Base-by-base conservation (phyloP, 2,888 invertebrate genomes). In the Graphium colonna region DNA sequence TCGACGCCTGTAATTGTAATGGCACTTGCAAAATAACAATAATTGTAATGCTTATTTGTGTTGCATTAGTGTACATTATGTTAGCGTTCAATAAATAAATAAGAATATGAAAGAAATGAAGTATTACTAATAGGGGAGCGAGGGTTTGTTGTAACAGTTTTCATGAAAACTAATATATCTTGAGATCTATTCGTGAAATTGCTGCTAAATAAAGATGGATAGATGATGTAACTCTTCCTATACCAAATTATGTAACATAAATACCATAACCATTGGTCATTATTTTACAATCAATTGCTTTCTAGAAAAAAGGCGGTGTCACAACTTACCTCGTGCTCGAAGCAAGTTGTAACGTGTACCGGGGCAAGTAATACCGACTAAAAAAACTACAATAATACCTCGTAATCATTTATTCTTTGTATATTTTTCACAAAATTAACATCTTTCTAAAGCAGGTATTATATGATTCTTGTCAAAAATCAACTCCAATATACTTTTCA, bases 271-370 rank as follows among this genome's bases (percentile, higher is more conserved):
- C 50, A 43, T 56, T 52, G 47, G 52, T 55, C 43, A 55, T 54
- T 59, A 56, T 50, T 58, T 58, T 55, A 58, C 52, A 52, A 58
- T 51, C 33, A 55, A 54, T 52, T 56, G 50, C 54, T 59, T 59
- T 59, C 44, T 55, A 52, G 52, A 59, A 56, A 12, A 59, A 55
- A 47, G 51, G 51, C 53, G 53, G 52, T 53, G 52, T 31, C 8
- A 31, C 31, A 57, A 57, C 48, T 53, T 53, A 57, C 51, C 53
- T 44, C 48, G 51, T 53, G 18, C 18, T 17, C 1, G 10, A 9
- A n/a, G 26, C 26, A 26, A 26, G 26, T 26, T 26, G 26, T 26
- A 26, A 26, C 3, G 26, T 26, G 4, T 26, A 26, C 26, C 26
- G 31, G 31, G 31, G 31, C 31, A 31, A 31, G 31, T 31, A 31